Base-by-base conservation (phyloP, 2,797 vertebrate genomes). In the Orestias chungarensis region DNA sequence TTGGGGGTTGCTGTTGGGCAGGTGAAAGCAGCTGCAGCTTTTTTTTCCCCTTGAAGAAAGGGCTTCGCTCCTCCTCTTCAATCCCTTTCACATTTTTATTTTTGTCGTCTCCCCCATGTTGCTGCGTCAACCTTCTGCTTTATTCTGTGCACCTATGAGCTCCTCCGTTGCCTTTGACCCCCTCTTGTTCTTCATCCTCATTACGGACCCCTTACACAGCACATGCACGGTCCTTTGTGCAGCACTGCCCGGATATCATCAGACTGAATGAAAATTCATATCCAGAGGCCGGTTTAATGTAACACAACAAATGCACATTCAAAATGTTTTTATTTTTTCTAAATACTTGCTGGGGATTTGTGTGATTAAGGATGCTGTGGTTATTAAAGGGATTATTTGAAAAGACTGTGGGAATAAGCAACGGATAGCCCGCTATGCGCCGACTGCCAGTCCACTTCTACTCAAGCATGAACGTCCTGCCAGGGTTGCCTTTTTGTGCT, bases 21-120 rank as follows among this genome's bases (percentile, higher is more conserved):
- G 90, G 89, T 91, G 90, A 87, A 81, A 87, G 81, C 87, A 89
- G 87, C 89, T 90, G 87, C 76, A 86, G 85, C 71, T 70, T 80
- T 40, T 42, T 74, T 70, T 80, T 40, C 29, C 73, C 80, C 76
- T 64, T n/a, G 54, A 74, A 89, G 64, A 82, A 66, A 71, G 70
- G 33, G 66, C 72, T 44, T 71, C 40, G 11, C 66, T 81, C 64
- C 68, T 25, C 20, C 18, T 64, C 29, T 10, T 77, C 68, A 64
- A 47, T 35, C 52, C 62, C 73, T 81, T 81, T 66, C 73, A 74
- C 66, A 4, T 86, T 68, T 71, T 76, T 81, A 70, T 80, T 78
- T 75, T 59, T 20, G 67, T 69, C 71, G 55, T 73, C 70, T 81
- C 82, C 78, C 73, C 50, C 40, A 68, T 87, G 73, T 64, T 50